Conservation (phyloP, 1,140 invertebrate genomes). For the Orius laevigatus region DNA sequence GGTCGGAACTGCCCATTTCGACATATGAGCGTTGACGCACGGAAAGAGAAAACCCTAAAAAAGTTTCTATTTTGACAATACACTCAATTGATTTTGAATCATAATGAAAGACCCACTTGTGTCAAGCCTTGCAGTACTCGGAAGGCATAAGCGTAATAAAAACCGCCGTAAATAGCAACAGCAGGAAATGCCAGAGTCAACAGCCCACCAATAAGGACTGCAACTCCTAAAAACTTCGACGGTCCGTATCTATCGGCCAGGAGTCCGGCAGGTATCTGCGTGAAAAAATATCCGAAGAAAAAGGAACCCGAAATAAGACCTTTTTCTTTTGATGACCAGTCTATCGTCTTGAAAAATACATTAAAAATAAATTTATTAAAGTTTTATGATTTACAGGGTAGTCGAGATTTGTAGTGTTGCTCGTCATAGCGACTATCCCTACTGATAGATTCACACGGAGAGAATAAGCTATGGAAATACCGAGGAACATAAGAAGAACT, state of each 20-base stretch:
- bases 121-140: constrained; percentile 69
- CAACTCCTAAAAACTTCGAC: background rate
- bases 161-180: constrained; percentile 48
- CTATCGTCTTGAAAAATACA: constrained; percentile 41
- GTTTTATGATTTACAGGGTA: constrained; percentile 36
- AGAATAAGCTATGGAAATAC: constrained; percentile 72
- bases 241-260: constrained; percentile 38
- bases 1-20: constrained; percentile 19
- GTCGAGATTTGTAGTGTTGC: constrained; percentile 38
- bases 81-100: background rate
- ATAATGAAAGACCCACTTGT: constrained; percentile 37
- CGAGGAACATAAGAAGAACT: constrained; percentile 60
- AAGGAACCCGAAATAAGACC: constrained; percentile 69
- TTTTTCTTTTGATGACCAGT: constrained; percentile 64
- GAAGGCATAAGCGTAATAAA: constrained; percentile 54
- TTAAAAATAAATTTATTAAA: constrained; percentile 16
- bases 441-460: constrained; percentile 86
- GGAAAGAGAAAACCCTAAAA: constrained; percentile 18
- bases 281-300: constrained; percentile 73
- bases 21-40: constrained; percentile 17
- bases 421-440: constrained; percentile 88
- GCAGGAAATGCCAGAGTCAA: constrained; percentile 62
- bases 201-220: constrained; percentile 30
- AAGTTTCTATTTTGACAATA: constrained; percentile 4
- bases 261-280: constrained; percentile 71